Percentiles rank a stretch among this genome's conserved stretches.
Evolutionary conservation across 2,888 invertebrate genomes (phyloP).

Genomic region (Brenthis daphne): DNA sequence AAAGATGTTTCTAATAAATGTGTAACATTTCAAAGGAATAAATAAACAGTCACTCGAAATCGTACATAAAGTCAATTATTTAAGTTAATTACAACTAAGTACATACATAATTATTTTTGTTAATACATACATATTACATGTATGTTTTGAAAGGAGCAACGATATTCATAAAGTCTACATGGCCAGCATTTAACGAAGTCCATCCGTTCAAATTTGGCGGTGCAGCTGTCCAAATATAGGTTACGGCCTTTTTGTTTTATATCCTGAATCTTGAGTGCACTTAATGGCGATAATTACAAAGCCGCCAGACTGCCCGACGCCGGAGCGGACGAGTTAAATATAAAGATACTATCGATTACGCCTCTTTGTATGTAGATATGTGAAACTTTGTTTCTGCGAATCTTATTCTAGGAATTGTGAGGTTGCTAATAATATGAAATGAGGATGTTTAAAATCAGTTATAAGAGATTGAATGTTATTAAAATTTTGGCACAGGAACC

Average conservation of each 20-base stretch:
- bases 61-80: no score
- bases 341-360: constrained; percentile 29
- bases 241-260: constrained; percentile 20
- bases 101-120: no score
- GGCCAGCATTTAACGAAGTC: constrained; percentile 9
- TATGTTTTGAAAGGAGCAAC: not conserved
- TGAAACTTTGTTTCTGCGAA: not conserved
- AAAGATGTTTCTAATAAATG: no score
- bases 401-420: not conserved
- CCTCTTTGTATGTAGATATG: constrained; percentile 9
- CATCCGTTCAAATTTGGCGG: constrained; percentile 24
- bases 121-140: no score
- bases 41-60: no score
- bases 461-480: not conserved
- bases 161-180: not conserved
- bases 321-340: constrained; percentile 21
- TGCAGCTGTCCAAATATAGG: constrained; percentile 32
- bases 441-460: not conserved
- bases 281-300: constrained; percentile 30
- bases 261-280: constrained; percentile 13
- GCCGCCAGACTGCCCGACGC: constrained; percentile 32
- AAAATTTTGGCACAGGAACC: no score
- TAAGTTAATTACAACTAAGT: no score
- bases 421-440: not conserved
- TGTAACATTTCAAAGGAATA: no score